These are phyloP conservation scores for Coleophora deauratella DNA, from an alignment of 2,888 invertebrate species.

Conservation along the genomic window DNA sequence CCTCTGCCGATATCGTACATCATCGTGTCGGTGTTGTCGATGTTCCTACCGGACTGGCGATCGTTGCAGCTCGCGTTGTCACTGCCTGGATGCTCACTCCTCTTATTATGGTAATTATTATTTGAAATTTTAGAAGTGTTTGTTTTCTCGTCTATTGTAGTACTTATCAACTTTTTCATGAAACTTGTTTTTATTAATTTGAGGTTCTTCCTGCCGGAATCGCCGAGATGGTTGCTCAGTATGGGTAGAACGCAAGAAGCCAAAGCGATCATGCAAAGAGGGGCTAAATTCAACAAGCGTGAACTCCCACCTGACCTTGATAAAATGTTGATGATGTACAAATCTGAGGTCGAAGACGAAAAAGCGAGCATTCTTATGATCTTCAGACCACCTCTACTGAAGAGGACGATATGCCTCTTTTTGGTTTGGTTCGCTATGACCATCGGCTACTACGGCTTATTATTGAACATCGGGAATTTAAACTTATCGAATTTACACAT, in stretches of 20 bases:
- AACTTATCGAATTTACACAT: slow-evolving; percentile 84
- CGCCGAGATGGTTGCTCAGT: slow-evolving; percentile 84
- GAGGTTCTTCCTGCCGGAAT: slow-evolving; percentile 86
- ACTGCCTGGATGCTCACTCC: slow-evolving; percentile 79
- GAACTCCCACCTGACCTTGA: slow-evolving; percentile 80
- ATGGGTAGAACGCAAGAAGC: slow-evolving; percentile 83
- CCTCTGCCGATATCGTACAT: slow-evolving; percentile 85
- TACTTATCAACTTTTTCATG: background rate
- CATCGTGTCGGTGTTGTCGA: slow-evolving; percentile 81
- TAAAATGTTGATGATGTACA: slow-evolving; percentile 76
- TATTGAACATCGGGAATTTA: slow-evolving; percentile 81
- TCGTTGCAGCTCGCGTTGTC: slow-evolving; percentile 82
- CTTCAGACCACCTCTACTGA: slow-evolving; percentile 78
- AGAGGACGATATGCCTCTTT: slow-evolving; percentile 80
- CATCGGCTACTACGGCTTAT: slow-evolving; percentile 84
- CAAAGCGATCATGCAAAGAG: slow-evolving; percentile 76
- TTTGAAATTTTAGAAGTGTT: background rate
- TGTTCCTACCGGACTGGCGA: slow-evolving; percentile 81
- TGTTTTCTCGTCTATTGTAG: background rate
- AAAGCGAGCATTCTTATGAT: slow-evolving; percentile 76
- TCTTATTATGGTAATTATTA: slow-evolving; percentile 76
- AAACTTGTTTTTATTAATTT: no score
- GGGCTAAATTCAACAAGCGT: slow-evolving; percentile 78
- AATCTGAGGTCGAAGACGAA: slow-evolving; percentile 50
- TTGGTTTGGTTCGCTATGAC: slow-evolving; percentile 86